Base-by-base conservation (phyloP, 2,113 vertebrate genomes). In the Bos javanicus region DNA sequence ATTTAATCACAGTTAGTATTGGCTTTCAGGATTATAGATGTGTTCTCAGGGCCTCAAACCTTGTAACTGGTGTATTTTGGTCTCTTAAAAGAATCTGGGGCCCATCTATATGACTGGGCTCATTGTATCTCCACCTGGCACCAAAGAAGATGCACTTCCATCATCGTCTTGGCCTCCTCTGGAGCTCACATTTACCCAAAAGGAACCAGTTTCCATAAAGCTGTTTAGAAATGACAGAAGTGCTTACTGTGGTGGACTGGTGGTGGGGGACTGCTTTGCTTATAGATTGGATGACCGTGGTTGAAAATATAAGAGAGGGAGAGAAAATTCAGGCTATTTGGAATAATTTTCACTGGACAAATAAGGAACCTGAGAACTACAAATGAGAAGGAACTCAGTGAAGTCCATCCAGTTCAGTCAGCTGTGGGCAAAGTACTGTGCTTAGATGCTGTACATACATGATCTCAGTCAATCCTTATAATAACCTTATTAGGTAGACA, bases 171-270 rank as follows among this genome's bases (percentile, higher is more conserved):
- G 16, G 43, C 62, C 28, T 94, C 85, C 30, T 91, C 86, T 33
- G 48, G 19, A 26, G 52, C n/a, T 36, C 17, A 57, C 33, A 48
- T 60, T 50, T 54, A 80, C 67, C 60, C 59, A 64, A 56, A 86
- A 92, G 48, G 48, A n/a, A 94, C 33, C 28, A 52, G 85, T 92
- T 95, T 97, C 43, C 36, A 88, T 48, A 54, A 92, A 87, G 39
- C 62, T 88, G 15, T 83, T 95, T 94, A n/a, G 82, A 92, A 97
- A 88, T 46, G 76, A 80, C 85, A 86, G 28, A 56, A 14, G 57
- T 60, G 9, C 36, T 67, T 52, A 12, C 52, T 50, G 25, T 25
- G 36, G 67, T 39, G 39, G 71, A 12, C 39, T 76, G 6, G 71
- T 74, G 19, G 67, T 23, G 23, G 23, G 46, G 26, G 7, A 26